A percentile compares a stretch with the other conserved stretches of the same genome.
Conservation (phyloP, 2,113 vertebrate genomes). For the Festucalex cinctus region DNA sequence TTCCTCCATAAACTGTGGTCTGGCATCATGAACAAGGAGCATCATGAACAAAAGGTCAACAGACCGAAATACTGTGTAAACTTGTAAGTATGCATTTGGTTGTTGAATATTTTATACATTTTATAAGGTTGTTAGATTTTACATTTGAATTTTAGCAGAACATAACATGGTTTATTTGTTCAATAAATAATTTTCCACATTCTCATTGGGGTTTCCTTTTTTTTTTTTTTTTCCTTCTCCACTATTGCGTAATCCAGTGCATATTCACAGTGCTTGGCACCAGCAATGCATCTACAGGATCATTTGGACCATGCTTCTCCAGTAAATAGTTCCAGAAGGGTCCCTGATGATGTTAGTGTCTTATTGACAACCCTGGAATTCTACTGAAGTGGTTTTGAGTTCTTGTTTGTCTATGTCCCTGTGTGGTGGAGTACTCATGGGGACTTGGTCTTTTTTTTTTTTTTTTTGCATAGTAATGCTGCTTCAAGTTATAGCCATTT, state of each 20-base stretch:
- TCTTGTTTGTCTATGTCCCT: neutral
- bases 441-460: neutral
- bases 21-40: neutral
- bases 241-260: neutral
- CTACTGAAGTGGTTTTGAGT: neutral
- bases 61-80: neutral
- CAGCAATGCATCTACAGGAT: neutral
- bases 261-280: neutral
- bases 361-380: neutral
- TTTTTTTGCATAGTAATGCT: neutral
- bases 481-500: neutral
- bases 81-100: neutral
- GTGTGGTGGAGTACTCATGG: neutral
- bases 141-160: neutral
- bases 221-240: neutral
- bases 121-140: neutral
- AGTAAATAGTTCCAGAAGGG: neutral
- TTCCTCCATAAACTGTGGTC: neutral
- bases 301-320: neutral
- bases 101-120: neutral
- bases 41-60: neutral
- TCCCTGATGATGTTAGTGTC: neutral
- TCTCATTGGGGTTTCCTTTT: neutral
- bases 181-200: no score
- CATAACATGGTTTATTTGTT: neutral